Percentiles rank a stretch among this genome's conserved stretches.
Conservation (phyloP, 2,113 vertebrate species). For the Bucco capensis region DNA sequence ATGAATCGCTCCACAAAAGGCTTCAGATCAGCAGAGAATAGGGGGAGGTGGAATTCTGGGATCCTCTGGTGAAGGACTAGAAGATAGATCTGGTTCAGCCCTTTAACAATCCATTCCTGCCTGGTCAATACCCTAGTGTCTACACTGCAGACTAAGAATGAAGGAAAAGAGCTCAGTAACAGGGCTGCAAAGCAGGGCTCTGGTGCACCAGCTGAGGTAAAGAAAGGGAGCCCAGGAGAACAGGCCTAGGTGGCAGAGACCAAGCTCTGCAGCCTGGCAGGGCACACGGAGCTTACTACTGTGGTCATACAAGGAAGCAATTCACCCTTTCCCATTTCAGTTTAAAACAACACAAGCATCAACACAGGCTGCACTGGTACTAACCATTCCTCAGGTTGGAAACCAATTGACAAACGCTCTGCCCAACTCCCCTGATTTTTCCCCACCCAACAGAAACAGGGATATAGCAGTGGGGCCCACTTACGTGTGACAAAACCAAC, state of each 20-base stretch:
- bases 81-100: neutral
- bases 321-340: neutral
- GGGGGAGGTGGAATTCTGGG: neutral
- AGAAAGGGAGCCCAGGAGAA: neutral
- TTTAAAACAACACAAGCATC: neutral
- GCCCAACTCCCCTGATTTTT: neutral
- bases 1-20: neutral
- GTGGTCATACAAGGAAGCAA: neutral
- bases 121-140: neutral
- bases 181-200: neutral
- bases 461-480: neutral
- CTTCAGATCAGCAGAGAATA: neutral
- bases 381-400: neutral
- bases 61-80: neutral
- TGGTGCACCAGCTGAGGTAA: neutral
- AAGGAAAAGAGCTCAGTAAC: neutral
- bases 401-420: accelerated
- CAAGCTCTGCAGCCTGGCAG: neutral
- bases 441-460: neutral
- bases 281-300: neutral
- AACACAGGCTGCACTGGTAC: neutral
- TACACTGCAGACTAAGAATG: neutral
- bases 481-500: constrained; percentile 89
- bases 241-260: neutral
- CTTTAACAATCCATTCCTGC: neutral